phyloP scores from a whole-genome alignment of 2,113 vertebrate genomes.

The Cyanoliseus patagonus region DNA sequence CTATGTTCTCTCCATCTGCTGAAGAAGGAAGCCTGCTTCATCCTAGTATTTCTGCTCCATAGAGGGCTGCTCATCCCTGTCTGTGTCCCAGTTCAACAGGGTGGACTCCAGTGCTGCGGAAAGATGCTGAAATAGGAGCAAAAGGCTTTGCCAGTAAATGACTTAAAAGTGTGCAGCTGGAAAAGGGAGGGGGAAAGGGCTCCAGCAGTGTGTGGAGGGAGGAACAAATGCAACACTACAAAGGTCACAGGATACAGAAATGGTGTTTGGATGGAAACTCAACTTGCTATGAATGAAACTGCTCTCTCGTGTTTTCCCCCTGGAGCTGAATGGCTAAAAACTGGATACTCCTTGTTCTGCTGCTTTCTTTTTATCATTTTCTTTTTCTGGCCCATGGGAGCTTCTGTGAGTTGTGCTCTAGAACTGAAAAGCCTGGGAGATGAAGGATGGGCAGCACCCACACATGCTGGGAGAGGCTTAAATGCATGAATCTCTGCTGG shows the following conservation, averaged over 20 bases:
- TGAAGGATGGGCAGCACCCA: background rate
- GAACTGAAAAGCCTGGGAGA: background rate
- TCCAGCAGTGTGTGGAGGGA: background rate
- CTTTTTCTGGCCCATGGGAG: background rate
- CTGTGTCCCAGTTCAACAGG: background rate
- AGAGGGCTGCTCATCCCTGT: background rate
- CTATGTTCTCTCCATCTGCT: background rate
- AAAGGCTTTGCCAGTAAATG: background rate
- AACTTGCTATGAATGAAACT: conserved; percentile 55
- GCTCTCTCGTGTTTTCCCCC: conserved; percentile 37
- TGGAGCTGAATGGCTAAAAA: conserved; percentile 49
- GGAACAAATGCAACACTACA: conserved; percentile 11
- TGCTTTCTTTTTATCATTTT: background rate
- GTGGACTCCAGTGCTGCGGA: background rate
- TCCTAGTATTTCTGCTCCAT: background rate
- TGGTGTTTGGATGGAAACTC: conserved; percentile 65
- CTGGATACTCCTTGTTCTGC: conserved; percentile 43
- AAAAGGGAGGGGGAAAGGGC: conserved; percentile 16
- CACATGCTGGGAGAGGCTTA: background rate
- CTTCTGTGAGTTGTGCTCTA: conserved; percentile 14
- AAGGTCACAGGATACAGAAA: conserved; percentile 51
- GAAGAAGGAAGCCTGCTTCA: background rate
- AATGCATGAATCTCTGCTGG: fast-evolving
- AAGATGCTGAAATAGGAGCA: conserved; percentile 23
- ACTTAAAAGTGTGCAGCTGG: conserved; percentile 23